Evolutionary conservation across 1,140 invertebrate genomes (phyloP).

Genomic region (Episyrphus balteatus): DNA sequence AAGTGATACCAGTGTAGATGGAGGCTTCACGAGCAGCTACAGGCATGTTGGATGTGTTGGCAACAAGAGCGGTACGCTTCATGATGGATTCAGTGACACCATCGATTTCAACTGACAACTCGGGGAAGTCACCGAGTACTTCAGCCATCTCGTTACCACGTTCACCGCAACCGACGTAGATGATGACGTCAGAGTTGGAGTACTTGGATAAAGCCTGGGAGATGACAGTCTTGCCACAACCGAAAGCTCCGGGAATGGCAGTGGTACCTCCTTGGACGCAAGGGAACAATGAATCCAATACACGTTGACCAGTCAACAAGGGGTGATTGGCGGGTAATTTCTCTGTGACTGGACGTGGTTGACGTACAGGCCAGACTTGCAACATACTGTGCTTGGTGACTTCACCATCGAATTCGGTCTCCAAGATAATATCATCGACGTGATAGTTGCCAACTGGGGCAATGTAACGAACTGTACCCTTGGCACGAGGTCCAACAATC

Average conservation of each 20-base stretch:
- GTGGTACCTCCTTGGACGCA: slow-evolving; percentile 99
- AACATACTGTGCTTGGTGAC: slow-evolving; percentile 85
- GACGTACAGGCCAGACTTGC: slow-evolving; percentile 95
- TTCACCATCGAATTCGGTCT: slow-evolving; percentile 98
- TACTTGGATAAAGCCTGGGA: slow-evolving; percentile 88
- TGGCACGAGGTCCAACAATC: slow-evolving; percentile 85
- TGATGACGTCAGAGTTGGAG: slow-evolving; percentile 98
- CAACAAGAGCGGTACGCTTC: slow-evolving; percentile 97
- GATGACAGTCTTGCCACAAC: slow-evolving; percentile 99
- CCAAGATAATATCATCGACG: slow-evolving; percentile 88
- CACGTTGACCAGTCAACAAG: slow-evolving; percentile 93
- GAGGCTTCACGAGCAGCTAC: slow-evolving; percentile 99
- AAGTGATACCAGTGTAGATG: slow-evolving; percentile 94
- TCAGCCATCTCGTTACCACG: slow-evolving; percentile 80
- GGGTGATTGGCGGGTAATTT: slow-evolving; percentile 98
- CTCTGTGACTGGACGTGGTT: slow-evolving; percentile 93
- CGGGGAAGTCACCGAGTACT: slow-evolving; percentile 97
- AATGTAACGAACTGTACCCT: slow-evolving; percentile 92
- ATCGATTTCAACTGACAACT: slow-evolving; percentile 93
- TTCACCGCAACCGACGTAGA: slow-evolving; percentile 99
- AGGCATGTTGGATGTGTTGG: slow-evolving; percentile 99
- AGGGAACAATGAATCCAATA: slow-evolving; percentile 96
- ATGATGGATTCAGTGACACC: slow-evolving; percentile 97
- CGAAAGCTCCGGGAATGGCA: slow-evolving; percentile 88
- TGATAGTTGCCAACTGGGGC: slow-evolving; percentile 91